Evolutionary conservation across 2,888 invertebrate genomes (phyloP), one percentile per base, ranked within the genome.

Genomic region (Dinocampus coccinellae): DNA sequence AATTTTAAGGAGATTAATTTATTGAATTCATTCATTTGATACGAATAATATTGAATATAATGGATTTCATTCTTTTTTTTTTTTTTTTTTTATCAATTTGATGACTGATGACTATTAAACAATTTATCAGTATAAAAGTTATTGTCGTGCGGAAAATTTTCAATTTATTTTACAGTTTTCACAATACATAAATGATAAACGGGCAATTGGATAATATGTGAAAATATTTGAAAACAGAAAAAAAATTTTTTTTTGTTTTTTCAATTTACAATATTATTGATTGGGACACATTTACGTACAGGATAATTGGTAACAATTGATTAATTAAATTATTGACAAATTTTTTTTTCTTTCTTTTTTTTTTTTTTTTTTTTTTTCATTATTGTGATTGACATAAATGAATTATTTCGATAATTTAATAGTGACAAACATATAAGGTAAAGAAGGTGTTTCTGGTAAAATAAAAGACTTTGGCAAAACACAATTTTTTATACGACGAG

Each of bases 381-480:
- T n/a, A n/a, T n/a, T n/a, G n/a, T n/a, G n/a, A n/a, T n/a, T n/a
- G n/a, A n/a, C n/a, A n/a, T n/a, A n/a, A n/a, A n/a, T n/a, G n/a
- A n/a, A n/a, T n/a, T n/a, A n/a, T 22, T 55, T 26, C 24, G n/a
- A 9, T 26, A 55, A n/a, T 42, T 55, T 57, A 26, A 26, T 11
- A 24, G 29, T 57, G 26, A 22, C 10, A 26, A 7, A 47, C 16
- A 3, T 47, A 47, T 16, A 47, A 47, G 16, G 47, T 47, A 16
- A n/a, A 47, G 47, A 47, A 47, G 47, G 16, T n/a, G 7, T n/a
- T 3, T 6, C 16, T 16, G 20, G 13, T 2, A n/a, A 55, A 55
- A 69, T 33, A 62, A 34, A 58, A 33, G 29, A 34, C 24, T 29
- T 36, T 11, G n/a, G n/a, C n/a, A n/a, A n/a, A n/a, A n/a, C n/a